These are phyloP conservation scores for Bradynema listronoti DNA, from an alignment of 1,140 invertebrate genomes.

Conservation along the genomic window DNA sequence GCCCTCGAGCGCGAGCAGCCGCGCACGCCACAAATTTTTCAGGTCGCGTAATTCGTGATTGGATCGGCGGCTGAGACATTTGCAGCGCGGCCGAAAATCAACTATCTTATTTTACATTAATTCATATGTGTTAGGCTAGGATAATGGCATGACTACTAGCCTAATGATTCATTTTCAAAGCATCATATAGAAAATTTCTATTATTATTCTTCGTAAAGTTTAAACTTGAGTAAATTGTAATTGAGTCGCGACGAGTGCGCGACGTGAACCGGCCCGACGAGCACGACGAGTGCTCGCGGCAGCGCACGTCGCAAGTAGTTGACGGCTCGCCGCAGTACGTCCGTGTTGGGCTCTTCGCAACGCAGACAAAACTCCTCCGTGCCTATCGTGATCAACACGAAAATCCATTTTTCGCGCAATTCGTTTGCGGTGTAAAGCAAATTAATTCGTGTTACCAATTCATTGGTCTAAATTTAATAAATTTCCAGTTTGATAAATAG, in stretches of 20 bases:
- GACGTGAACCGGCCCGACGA: conserved; percentile 50
- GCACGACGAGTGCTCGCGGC: conserved; percentile 43
- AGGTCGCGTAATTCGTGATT: conserved; percentile 37
- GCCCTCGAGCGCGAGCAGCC: conserved; percentile 28
- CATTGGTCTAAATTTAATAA: conserved; percentile 36
- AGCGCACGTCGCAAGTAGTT: conserved; percentile 31
- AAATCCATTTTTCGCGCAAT: conserved; percentile 35
- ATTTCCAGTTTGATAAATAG: conserved; percentile 35
- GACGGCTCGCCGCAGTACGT: conserved; percentile 34
- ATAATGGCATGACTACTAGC: neutral
- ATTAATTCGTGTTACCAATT: conserved; percentile 36
- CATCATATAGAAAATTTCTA: neutral
- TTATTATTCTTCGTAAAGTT: neutral
- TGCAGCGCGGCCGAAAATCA: conserved; percentile 36
- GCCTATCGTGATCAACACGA: conserved; percentile 46
- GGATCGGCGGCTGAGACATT: conserved; percentile 30
- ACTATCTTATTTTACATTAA: too few relatives aligned
- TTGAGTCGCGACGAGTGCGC: conserved; percentile 43
- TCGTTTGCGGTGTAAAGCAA: conserved; percentile 18
- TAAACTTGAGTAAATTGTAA: conserved; percentile 51
- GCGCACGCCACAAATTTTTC: conserved; percentile 33
- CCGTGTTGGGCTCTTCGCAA: conserved; percentile 43
- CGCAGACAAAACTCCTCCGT: conserved; percentile 45
- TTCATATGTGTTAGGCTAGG: conserved; percentile 7
- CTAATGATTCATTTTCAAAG: too few relatives aligned